Percentiles rank a stretch among this genome's conserved stretches.
Evolutionary conservation across 2,113 vertebrate genomes (phyloP).

Genomic region (Equus quagga): DNA sequence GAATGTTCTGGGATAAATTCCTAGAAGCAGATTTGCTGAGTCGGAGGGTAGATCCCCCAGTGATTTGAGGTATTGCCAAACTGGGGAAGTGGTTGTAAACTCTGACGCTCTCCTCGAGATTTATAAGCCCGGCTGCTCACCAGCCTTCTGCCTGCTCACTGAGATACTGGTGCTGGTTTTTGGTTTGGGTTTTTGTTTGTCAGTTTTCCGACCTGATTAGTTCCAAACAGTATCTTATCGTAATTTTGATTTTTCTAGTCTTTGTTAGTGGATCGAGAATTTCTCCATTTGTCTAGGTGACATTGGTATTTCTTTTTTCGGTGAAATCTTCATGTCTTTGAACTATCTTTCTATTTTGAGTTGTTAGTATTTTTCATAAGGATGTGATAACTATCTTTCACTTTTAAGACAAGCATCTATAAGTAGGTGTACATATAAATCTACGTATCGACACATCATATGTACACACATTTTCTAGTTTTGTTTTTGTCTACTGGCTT

Average conservation of each 20-base stretch:
- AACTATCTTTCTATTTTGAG: background rate
- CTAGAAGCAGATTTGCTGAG: background rate
- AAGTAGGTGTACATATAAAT: no score
- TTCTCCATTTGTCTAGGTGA: background rate
- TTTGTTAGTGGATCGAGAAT: background rate
- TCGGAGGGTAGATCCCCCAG: background rate
- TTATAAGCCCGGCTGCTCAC: accelerated
- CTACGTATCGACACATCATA: accelerated
- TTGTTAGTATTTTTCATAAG: background rate
- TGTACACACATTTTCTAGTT: background rate
- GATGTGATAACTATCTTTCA: background rate
- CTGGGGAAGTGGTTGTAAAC: background rate
- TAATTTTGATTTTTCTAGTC: accelerated
- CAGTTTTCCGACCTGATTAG: background rate
- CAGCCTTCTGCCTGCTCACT: accelerated
- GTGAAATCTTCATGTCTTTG: background rate
- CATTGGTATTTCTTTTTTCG: no score
- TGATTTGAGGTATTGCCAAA: background rate
- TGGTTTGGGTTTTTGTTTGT: no score
- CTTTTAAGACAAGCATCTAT: background rate
- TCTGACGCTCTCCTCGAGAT: background rate
- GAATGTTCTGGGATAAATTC: background rate
- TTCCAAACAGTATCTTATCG: no score
- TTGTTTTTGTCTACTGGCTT: background rate
- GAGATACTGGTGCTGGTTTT: background rate